Conservation (phyloP, 2,113 vertebrate genomes). For the Columba janthina region DNA sequence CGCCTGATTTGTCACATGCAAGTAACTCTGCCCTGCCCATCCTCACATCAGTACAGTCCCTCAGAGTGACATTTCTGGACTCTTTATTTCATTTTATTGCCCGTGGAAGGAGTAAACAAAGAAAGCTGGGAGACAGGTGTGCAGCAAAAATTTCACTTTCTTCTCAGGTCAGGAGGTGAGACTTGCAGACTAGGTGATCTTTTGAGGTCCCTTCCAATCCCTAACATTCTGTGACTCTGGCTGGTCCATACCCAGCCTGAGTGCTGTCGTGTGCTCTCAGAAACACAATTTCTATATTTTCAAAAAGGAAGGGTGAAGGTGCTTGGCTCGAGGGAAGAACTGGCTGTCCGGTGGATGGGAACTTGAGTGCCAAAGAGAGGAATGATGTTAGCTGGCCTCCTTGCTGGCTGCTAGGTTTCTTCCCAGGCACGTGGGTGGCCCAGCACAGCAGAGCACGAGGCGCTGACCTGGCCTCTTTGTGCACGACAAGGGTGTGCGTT, state of each 20-base stretch:
- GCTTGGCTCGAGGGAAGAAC: not conserved
- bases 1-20: not conserved
- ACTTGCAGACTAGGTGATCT: not conserved
- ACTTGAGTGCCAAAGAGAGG: not conserved
- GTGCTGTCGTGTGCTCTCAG: not conserved
- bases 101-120: not conserved
- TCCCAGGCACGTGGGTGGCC: not conserved
- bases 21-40: not conserved
- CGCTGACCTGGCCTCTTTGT: not conserved
- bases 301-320: not conserved
- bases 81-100: not conserved
- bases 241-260: accelerated
- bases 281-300: not conserved
- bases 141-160: not conserved
- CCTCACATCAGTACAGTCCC: not conserved
- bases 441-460: not conserved
- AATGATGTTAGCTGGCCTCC: not conserved
- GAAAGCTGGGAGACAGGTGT: not conserved
- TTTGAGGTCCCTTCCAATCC: too few relatives aligned
- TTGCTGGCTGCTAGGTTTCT: not conserved
- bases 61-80: not conserved
- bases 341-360: accelerated
- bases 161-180: not conserved
- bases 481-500: accelerated
- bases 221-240: too few relatives aligned